A percentile compares a stretch with the other conserved stretches of the same genome.
These are phyloP conservation scores for Thamnaconus septentrionalis DNA, from an alignment of 2,113 vertebrate species.

Conservation along the genomic window DNA sequence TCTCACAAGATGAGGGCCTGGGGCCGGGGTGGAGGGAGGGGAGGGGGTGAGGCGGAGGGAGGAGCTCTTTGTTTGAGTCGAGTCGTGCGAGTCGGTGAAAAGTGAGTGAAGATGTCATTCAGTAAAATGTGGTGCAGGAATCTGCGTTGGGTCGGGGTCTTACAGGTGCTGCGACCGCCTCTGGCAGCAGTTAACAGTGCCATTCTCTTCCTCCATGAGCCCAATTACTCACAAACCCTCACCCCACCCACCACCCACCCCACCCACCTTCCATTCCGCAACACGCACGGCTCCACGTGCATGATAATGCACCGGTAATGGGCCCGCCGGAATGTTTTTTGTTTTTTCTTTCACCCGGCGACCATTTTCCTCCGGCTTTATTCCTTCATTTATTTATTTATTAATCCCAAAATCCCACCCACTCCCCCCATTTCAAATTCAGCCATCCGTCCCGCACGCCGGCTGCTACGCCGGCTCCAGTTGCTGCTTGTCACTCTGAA, in stretches of 20 bases:
- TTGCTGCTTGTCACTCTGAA: conserved; percentile 74
- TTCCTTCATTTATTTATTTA: conserved; percentile 62
- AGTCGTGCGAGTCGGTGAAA: no score
- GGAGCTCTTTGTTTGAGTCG: conserved; percentile 23
- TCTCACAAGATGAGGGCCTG: conserved; percentile 82
- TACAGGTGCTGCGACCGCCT: no score
- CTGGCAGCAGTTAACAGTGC: no score
- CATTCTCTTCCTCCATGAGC: no score
- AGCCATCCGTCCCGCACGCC: conserved; percentile 61
- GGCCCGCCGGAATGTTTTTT: no score
- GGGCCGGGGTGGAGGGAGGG: conserved; percentile 2
- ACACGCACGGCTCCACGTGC: conserved; percentile 25
- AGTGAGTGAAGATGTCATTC: no score
- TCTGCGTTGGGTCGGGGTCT: no score
- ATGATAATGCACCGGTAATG: conserved; percentile 54
- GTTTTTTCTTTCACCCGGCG: conserved; percentile 55
- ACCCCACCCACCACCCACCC: conserved; percentile 2
- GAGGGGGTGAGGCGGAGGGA: conserved; percentile 17
- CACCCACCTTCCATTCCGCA: conserved; percentile 60
- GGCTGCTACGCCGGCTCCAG: conserved; percentile 56
- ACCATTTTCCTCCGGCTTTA: conserved; percentile 36
- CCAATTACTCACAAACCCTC: no score
- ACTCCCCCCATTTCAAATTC: conserved; percentile 61
- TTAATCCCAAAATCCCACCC: conserved; percentile 26
- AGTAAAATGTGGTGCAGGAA: no score